Percentiles rank a stretch among this genome's conserved stretches.
Conservation (phyloP, 2,888 invertebrate species). For the Asteroscopus sphinx region DNA sequence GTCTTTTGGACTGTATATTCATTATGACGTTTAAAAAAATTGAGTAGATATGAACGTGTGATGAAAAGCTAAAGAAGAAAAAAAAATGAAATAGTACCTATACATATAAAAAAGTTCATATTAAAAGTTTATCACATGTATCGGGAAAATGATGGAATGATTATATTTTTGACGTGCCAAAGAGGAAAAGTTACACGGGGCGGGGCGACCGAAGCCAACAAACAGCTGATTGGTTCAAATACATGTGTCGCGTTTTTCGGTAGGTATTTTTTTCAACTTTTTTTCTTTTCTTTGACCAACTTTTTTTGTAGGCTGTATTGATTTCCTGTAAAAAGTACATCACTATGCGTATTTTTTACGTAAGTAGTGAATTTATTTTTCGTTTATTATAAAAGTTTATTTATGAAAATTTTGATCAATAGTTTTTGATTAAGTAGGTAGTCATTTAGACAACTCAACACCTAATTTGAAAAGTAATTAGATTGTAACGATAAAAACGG, state of each 20-base stretch:
- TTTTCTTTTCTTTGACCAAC: constrained; percentile 55
- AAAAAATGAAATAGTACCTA: constrained; percentile 25
- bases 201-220: constrained; percentile 80
- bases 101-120: too few relatives aligned
- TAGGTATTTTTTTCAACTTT: constrained; percentile 82
- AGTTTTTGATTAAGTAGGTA: constrained; percentile 28
- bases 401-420: not conserved
- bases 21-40: constrained; percentile 15
- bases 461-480: constrained; percentile 58
- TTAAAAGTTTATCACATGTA: constrained; percentile 55
- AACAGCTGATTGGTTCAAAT: constrained; percentile 87
- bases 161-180: constrained; percentile 82
- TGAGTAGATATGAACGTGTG: constrained; percentile 9
- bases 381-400: constrained; percentile 4
- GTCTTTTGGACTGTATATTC: not conserved
- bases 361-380: constrained; percentile 2
- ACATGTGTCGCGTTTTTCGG: constrained; percentile 85
- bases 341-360: constrained; percentile 23
- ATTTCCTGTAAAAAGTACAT: constrained; percentile 39
- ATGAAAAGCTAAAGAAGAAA: constrained; percentile 32
- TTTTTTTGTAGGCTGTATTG: constrained; percentile 53
- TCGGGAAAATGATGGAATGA: constrained; percentile 70
- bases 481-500: constrained; percentile 53
- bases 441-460: constrained; percentile 41
- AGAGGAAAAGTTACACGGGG: constrained; percentile 83